Evolutionary conservation across 2,113 vertebrate genomes (phyloP).

Genomic region (Australoheros scitulus): DNA sequence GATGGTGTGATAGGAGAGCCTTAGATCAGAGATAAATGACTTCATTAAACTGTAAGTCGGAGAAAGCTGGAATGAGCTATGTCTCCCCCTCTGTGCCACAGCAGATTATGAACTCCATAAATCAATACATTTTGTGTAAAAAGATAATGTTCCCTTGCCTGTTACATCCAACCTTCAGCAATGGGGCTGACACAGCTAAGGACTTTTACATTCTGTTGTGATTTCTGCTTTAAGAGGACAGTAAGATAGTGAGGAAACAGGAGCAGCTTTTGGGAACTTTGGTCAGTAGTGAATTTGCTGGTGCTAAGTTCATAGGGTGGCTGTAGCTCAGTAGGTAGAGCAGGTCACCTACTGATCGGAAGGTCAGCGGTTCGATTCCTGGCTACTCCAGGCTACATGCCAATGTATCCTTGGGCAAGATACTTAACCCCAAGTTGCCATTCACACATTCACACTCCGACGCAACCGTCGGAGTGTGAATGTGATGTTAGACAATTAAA

Average conservation of each 20-base stretch:
- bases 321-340: too few relatives aligned
- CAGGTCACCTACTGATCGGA: too few relatives aligned
- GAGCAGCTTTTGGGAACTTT: neutral
- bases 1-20: conserved; percentile 55
- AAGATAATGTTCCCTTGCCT: conserved; percentile 44
- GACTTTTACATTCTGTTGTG: conserved; percentile 25
- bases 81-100: conserved; percentile 64
- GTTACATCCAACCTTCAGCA: conserved; percentile 41
- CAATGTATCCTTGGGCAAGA: too few relatives aligned
- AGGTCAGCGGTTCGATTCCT: too few relatives aligned
- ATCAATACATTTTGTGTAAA: conserved; percentile 76
- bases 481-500: too few relatives aligned
- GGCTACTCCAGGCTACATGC: too few relatives aligned
- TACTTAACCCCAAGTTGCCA: too few relatives aligned
- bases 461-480: too few relatives aligned
- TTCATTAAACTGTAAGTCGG: conserved; percentile 79
- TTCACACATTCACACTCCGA: too few relatives aligned
- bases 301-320: neutral
- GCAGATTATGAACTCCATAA: conserved; percentile 80
- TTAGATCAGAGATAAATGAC: conserved; percentile 82
- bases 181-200: conserved; percentile 22
- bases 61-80: conserved; percentile 71
- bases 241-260: neutral
- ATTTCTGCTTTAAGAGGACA: conserved; percentile 25
- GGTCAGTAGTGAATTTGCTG: neutral